phyloP scores from a whole-genome alignment of 1,140 invertebrate species.

The Caenorhabditis brenneri region DNA sequence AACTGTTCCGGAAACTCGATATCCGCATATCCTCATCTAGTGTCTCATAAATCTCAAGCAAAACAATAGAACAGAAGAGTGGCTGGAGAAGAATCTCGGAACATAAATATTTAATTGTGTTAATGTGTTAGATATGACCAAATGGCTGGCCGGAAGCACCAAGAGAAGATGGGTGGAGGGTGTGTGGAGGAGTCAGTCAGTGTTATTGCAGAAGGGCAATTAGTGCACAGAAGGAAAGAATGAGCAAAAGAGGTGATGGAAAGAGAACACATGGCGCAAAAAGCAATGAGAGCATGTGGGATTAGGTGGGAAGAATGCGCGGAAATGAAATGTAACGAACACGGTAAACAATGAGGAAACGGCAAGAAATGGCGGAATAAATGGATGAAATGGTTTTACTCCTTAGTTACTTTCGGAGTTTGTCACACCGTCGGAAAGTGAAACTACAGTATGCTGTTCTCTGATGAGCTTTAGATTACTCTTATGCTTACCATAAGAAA shows the following conservation, averaged over 20 bases:
- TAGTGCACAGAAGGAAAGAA: neutral
- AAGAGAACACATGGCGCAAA: constrained; percentile 36
- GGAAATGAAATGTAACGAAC: constrained; percentile 34
- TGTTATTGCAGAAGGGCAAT: constrained; percentile 35
- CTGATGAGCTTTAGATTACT: no score
- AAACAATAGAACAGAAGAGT: constrained; percentile 14
- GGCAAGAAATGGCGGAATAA: neutral
- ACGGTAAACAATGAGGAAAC: constrained; percentile 17
- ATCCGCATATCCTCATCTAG: neutral
- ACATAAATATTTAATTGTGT: constrained; percentile 25
- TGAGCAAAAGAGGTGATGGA: constrained; percentile 18
- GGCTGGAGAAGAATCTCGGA: neutral
- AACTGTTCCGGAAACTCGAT: constrained; percentile 35
- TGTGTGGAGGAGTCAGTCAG: neutral
- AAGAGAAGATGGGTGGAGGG: neutral
- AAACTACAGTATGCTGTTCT: no score
- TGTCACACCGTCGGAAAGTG: no score
- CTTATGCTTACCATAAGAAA: neutral
- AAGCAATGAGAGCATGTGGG: constrained; percentile 34
- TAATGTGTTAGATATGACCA: constrained; percentile 20
- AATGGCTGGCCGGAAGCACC: neutral
- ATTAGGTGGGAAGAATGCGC: constrained; percentile 43
- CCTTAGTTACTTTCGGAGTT: no score
- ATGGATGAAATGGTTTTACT: no score
- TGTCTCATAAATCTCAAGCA: constrained; percentile 21